Evolutionary conservation across 2,113 vertebrate genomes (phyloP), one percentile per base, ranked within the genome.

Genomic region (Macrotus californicus): DNA sequence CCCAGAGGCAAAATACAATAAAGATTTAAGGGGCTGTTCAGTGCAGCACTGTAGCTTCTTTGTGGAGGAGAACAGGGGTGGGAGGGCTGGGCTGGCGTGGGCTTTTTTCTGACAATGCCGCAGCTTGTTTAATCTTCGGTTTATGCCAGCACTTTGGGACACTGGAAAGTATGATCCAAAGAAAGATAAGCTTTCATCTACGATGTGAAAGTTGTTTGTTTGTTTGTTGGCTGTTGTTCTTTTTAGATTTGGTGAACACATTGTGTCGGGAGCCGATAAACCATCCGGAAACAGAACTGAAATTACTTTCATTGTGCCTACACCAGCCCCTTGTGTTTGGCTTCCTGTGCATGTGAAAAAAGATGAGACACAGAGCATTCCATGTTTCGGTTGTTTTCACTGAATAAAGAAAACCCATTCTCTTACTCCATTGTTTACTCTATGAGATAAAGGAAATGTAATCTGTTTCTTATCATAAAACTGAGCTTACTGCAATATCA

Each of bases 1-100:
- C 91, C 92, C 91, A 96, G 94, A 69, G 93, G 90, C 92, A 96
- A 97, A 98, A 91, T 69, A 97, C 97, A 97, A 93, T 80, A 69
- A 97, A 56, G 81, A 97, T 90, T 97, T 95, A 97, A 97, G 84
- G 94, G 91, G 93, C 79, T 90, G 80, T 81, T 96, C 87, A 6
- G 39, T 69, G 79, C 15, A 22, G 89, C 0, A 54, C 66, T 61
- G 96, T 75, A 11, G 94, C 10, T 61, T 43, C 8, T 82, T 94
- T 91, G 80, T 82, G 91, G 41, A 93, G 77, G 88, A 93, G 76
- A 80, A 75, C 21, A 29, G 36, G 88, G 50, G n/a, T 43, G 48
- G 61, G 86, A 79, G 85, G 91, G 69, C 21, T 69, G n/a, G 15
- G 4, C 67, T 79, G 70, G 15, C 66, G 36, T 54, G 46, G 59